phyloP scores from a whole-genome alignment of 2,113 vertebrate species.

The Elephas maximus region DNA sequence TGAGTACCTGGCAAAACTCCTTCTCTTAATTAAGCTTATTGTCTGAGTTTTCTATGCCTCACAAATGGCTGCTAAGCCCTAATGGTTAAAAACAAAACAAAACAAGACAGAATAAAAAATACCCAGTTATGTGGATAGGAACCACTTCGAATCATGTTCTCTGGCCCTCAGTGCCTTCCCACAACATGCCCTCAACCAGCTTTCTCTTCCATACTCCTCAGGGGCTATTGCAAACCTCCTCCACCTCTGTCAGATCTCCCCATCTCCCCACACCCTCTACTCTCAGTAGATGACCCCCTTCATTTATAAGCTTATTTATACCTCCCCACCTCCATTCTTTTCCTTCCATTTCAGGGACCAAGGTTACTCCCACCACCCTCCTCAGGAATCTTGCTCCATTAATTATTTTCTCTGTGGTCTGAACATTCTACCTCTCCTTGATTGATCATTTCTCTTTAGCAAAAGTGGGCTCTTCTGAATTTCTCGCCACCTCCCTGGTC shows the following conservation, averaged over 20 bases:
- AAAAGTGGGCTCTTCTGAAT: background rate
- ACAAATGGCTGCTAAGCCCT: background rate
- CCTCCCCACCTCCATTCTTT: background rate
- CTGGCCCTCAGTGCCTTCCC: background rate
- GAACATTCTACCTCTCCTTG: background rate
- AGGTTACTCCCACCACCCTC: background rate
- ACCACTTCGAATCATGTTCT: background rate
- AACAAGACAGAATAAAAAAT: background rate
- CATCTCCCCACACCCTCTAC: background rate
- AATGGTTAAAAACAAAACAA: background rate
- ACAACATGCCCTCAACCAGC: background rate
- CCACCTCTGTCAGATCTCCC: background rate
- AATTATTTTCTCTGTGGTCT: background rate
- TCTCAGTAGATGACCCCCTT: background rate
- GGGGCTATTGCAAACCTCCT: background rate
- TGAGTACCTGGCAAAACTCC: background rate
- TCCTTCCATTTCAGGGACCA: background rate
- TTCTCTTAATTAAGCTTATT: conserved; percentile 2
- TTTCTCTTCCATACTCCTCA: background rate
- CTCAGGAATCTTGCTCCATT: background rate
- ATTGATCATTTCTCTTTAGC: background rate
- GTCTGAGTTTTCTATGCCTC: background rate
- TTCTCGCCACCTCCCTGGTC: background rate
- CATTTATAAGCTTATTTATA: background rate
- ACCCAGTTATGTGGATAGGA: background rate